A percentile compares a stretch with the other conserved stretches of the same genome.
Conservation (phyloP, 2,797 vertebrate genomes). For the Myripristis murdjan region DNA sequence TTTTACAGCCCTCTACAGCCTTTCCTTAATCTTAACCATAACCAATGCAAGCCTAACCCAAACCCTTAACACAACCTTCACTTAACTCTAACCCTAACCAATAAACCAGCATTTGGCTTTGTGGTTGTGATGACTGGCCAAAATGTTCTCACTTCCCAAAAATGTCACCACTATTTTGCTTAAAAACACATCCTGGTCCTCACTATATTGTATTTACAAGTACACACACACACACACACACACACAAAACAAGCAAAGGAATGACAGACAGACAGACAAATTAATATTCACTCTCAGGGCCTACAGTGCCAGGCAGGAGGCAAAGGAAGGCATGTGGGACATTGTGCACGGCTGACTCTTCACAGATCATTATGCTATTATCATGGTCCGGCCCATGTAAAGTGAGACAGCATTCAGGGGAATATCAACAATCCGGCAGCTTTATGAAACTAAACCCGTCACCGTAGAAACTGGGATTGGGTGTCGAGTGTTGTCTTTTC, state of each 20-base stretch:
- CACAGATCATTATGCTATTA: conserved; percentile 8
- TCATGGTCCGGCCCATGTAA: conserved; percentile 3
- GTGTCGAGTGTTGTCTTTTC: conserved; percentile 67
- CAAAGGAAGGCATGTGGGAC: not conserved
- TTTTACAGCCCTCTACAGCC: no score
- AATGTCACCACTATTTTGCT: no score
- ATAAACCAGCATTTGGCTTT: no score
- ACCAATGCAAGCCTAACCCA: no score
- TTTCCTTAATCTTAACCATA: no score
- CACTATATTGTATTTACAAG: no score
- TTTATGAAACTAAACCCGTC: conserved; percentile 50
- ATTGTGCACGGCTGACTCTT: conserved; percentile 2
- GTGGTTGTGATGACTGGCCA: no score
- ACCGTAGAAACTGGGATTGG: conserved; percentile 48
- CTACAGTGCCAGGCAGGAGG: not conserved
- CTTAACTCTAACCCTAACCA: no score
- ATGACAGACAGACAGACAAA: not conserved
- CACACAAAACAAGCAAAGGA: not conserved
- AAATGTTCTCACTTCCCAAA: no score
- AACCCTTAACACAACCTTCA: no score
- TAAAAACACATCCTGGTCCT: no score
- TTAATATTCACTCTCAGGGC: not conserved
- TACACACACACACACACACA: not conserved
- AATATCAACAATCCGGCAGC: conserved; percentile 28
- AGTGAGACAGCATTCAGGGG: conserved; percentile 36